Evolutionary conservation across 2,113 vertebrate species (phyloP).

Genomic region (Clarias magur): DNA sequence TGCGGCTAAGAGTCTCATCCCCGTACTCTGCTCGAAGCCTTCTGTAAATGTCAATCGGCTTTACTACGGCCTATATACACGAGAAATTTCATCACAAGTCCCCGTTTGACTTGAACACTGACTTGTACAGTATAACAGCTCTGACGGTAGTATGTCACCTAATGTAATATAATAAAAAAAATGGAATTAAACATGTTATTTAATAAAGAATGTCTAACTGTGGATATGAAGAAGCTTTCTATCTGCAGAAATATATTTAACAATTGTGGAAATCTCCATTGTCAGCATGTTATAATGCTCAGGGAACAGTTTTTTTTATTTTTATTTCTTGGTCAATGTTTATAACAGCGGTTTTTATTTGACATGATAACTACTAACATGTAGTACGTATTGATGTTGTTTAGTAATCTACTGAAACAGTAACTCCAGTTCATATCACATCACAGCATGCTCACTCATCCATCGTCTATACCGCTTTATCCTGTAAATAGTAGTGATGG

Average conservation of each 20-base stretch:
- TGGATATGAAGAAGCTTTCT: not conserved
- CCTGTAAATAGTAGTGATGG: too few relatives aligned
- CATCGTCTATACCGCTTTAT: too few relatives aligned
- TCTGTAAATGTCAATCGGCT: too few relatives aligned
- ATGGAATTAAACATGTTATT: not conserved
- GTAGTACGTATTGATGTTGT: not conserved
- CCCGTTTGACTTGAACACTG: too few relatives aligned
- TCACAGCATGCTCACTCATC: not conserved
- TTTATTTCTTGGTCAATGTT: not conserved
- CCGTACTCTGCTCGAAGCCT: too few relatives aligned
- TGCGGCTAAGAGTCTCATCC: too few relatives aligned
- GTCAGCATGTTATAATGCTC: not conserved
- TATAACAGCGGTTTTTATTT: not conserved
- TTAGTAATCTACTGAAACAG: not conserved
- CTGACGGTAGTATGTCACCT: not conserved
- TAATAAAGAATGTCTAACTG: not conserved
- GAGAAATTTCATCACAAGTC: too few relatives aligned
- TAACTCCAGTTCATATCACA: not conserved
- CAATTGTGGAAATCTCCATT: not conserved
- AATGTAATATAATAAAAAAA: not conserved
- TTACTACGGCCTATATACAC: too few relatives aligned
- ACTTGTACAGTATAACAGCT: not conserved
- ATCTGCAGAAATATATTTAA: not conserved
- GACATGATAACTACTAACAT: not conserved
- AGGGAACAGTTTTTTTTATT: not conserved